Conservation (phyloP, 2,797 vertebrate species). For the Argyrosomus regius region DNA sequence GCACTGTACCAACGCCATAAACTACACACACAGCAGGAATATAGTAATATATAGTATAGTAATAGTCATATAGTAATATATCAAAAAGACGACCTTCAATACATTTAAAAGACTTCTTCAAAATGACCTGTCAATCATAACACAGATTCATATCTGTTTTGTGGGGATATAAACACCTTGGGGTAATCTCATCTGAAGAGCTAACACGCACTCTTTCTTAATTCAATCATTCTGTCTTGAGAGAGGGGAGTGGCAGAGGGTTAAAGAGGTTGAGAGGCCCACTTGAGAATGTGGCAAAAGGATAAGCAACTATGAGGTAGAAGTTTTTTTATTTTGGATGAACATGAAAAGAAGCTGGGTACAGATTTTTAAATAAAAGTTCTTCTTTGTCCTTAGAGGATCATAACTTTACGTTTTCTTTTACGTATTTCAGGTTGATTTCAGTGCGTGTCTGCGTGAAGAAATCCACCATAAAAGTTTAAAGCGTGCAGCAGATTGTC, state of each 20-base stretch:
- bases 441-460: background rate
- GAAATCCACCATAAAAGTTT: background rate
- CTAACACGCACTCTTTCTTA: conserved; percentile 34
- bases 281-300: conserved; percentile 11
- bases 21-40: background rate
- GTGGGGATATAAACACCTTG: background rate
- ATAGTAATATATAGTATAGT: too few relatives aligned
- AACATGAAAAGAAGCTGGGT: background rate
- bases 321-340: background rate
- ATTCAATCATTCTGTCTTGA: conserved; percentile 35
- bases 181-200: conserved; percentile 26
- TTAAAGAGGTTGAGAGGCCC: conserved; percentile 25
- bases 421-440: background rate
- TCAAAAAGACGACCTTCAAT: background rate
- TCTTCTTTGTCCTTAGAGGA: background rate
- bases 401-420: background rate
- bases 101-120: background rate
- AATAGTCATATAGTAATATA: background rate
- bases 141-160: conserved; percentile 7
- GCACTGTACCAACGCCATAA: background rate
- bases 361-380: background rate
- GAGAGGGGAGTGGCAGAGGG: conserved; percentile 47
- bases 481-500: conserved; percentile 31
- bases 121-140: conserved; percentile 15
- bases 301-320: background rate